Base-by-base conservation (phyloP, 2,888 invertebrate species). In the Dynastes grantii region DNA sequence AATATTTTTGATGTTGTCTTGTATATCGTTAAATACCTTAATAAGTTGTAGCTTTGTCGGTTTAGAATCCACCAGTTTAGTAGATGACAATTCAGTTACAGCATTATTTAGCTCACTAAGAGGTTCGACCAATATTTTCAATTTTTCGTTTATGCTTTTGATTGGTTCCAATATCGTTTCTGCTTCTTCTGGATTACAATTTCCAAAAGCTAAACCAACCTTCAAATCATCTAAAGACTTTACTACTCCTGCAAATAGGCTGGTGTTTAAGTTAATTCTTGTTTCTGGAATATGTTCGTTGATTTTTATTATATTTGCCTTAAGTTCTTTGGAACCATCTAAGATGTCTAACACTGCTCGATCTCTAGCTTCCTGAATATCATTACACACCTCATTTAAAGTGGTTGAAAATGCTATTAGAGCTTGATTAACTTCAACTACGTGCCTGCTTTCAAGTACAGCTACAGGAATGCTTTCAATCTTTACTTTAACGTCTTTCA, bases 401-500 rank as follows among this genome's bases (percentile, higher is more conserved):
- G 61, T 40, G 13, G 11, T 2, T 5, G 61, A 75, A 13, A 75
- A 63, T 61, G n/a, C 27, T 45, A 27, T 8, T 45, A 75, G 13
- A 5, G 45, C 73, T 22, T 45, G 3, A 61, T 75, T 75, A 0
- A 75, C 27, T 40, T 61, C 61, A 29, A 6, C 6, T 61, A 61
- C n/a, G 13, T 55, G 27, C 32, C 29, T 11, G 32, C 45, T 75
- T 8, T 11, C 13, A 11, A 45, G 13, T 27, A 2, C 61, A 3
- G 37, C 61, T 5, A 61, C 8, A 6, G 73, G 27, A 45, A 75
- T 75, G 27, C 13, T 22, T 27, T 61, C 27, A 13, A 75, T 61
- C 45, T 75, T 73, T 2, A 55, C 65, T 40, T 55, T 55, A 40
- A 78, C 65, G 58, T 73, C 51, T 53, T 53, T 51, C 16, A 73